Evolutionary conservation across 2,113 vertebrate species (phyloP).

Genomic region (Gavialis gangeticus): DNA sequence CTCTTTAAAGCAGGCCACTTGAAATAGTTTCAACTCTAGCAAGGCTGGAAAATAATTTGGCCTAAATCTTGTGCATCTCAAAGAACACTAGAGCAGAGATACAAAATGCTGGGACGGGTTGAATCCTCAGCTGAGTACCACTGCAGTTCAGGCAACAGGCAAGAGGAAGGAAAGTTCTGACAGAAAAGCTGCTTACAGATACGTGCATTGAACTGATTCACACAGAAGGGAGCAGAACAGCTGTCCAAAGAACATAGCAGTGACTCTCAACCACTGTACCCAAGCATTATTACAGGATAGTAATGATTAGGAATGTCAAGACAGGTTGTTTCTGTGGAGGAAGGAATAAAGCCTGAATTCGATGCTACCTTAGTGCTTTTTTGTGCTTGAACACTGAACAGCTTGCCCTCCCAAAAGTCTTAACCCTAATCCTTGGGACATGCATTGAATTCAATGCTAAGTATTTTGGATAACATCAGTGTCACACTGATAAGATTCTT

Average conservation of each 20-base stretch:
- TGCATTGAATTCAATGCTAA: not conserved
- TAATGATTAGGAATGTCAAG: no score
- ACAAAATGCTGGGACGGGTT: not conserved
- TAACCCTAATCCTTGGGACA: not conserved
- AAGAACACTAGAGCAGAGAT: not conserved
- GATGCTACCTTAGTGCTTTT: not conserved
- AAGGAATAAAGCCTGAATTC: no score
- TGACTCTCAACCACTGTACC: no score
- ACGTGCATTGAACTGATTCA: not conserved
- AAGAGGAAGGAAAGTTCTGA: not conserved
- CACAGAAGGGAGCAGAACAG: no score
- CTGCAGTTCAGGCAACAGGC: not conserved
- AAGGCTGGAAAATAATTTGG: not conserved
- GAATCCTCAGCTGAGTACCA: not conserved
- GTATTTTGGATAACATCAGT: not conserved
- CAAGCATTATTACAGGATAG: no score
- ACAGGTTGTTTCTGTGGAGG: no score
- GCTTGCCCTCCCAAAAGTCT: not conserved
- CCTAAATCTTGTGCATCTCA: no score
- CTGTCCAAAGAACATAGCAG: no score
- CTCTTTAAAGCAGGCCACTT: no score
- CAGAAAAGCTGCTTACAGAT: not conserved
- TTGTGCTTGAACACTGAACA: not conserved
- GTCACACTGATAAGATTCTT: not conserved
- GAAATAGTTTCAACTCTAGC: not conserved